Percentiles rank a stretch among this genome's conserved stretches.
phyloP scores from a whole-genome alignment of 2,797 vertebrate genomes.

The Taeniopygia guttata region DNA sequence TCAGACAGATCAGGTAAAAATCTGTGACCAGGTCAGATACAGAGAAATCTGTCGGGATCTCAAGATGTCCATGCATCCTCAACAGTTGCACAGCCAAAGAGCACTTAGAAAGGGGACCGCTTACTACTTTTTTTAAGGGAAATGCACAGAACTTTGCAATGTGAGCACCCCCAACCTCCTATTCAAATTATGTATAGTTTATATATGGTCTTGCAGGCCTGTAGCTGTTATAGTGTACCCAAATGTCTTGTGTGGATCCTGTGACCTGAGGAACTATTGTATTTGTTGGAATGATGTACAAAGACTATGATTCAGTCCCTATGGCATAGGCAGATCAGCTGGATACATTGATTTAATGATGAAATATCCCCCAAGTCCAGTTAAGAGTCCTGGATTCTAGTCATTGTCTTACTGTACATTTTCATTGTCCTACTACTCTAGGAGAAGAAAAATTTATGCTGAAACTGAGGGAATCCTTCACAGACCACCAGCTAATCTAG shows the following conservation, averaged over 20 bases:
- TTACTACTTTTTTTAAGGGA: background rate
- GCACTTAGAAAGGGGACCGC: background rate
- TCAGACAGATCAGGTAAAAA: background rate
- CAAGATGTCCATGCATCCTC: background rate
- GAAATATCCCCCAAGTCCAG: background rate
- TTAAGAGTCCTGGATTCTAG: background rate
- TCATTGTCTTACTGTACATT: background rate
- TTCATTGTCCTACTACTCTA: background rate
- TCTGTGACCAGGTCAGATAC: background rate
- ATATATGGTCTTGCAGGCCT: background rate
- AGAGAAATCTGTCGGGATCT: background rate
- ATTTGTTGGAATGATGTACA: background rate
- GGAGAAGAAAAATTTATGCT: background rate
- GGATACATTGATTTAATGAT: background rate
- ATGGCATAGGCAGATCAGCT: background rate
- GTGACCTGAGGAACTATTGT: background rate
- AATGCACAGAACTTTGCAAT: background rate
- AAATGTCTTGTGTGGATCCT: background rate
- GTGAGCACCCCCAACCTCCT: background rate
- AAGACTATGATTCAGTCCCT: background rate
- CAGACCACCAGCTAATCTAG: background rate
- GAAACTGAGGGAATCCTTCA: background rate
- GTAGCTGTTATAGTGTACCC: background rate
- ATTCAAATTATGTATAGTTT: background rate
- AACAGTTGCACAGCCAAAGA: background rate